phyloP scores from a whole-genome alignment of 2,113 vertebrate species.

The Upupa epops region DNA sequence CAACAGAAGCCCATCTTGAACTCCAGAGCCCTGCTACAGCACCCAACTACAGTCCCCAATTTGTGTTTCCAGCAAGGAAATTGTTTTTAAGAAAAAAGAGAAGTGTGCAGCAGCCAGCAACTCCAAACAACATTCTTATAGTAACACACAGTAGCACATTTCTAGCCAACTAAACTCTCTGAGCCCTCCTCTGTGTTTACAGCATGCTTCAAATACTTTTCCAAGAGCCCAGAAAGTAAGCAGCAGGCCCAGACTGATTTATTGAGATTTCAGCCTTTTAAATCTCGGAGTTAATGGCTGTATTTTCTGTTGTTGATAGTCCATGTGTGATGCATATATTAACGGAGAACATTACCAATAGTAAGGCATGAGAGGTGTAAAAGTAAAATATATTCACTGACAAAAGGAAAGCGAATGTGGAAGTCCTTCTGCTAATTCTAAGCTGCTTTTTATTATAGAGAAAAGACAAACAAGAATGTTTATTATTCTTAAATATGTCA shows the following conservation, averaged over 20 bases:
- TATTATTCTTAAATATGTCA: background rate
- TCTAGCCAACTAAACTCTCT: constrained; percentile 51
- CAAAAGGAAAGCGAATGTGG: background rate
- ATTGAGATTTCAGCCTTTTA: constrained; percentile 13
- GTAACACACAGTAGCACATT: constrained; percentile 26
- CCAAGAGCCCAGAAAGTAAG: constrained; percentile 19
- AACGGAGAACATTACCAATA: background rate
- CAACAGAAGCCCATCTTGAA: background rate
- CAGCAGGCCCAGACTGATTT: constrained; percentile 31
- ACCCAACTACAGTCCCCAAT: background rate
- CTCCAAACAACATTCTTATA: constrained; percentile 3
- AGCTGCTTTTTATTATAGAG: background rate
- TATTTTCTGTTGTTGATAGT: background rate
- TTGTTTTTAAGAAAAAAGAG: background rate
- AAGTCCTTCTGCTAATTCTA: background rate
- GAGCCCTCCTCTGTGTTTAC: constrained; percentile 23
- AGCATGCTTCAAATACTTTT: constrained; percentile 33
- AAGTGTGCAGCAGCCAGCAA: background rate
- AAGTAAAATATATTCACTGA: constrained; percentile 12
- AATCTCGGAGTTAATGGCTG: constrained; percentile 24
- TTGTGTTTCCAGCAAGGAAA: background rate
- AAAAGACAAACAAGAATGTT: background rate
- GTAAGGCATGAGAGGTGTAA: constrained; percentile 42
- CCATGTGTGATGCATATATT: background rate
- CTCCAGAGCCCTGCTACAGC: background rate